A percentile compares a stretch with the other conserved stretches of the same genome.
Conservation (phyloP, 2,113 vertebrate species). For the Trematomus loennbergii region DNA sequence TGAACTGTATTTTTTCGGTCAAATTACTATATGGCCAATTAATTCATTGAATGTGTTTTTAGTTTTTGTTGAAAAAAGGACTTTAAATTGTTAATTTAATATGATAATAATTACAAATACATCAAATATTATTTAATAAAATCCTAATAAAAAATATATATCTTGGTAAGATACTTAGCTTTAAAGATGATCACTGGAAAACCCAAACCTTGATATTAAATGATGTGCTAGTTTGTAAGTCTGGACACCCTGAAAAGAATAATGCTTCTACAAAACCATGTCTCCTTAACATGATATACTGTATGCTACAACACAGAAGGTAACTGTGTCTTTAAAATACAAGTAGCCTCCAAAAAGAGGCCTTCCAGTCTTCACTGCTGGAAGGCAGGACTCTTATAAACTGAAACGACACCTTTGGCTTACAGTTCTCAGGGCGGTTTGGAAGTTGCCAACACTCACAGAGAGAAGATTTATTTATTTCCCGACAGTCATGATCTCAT, state of each 20-base stretch:
- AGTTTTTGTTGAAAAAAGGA: background rate
- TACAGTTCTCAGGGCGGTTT: background rate
- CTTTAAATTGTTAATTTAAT: too few species aligned
- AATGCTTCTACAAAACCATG: background rate
- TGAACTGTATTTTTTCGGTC: background rate
- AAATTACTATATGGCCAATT: background rate
- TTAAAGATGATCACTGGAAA: background rate
- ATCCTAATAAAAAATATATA: background rate
- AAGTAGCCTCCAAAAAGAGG: background rate
- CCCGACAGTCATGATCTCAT: constrained; percentile 8
- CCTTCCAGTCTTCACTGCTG: background rate
- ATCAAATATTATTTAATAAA: background rate
- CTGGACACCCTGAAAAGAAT: background rate
- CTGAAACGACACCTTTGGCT: constrained; percentile 2
- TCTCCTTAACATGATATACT: background rate
- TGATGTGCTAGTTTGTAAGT: background rate
- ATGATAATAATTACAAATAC: too few species aligned
- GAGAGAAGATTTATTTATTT: background rate
- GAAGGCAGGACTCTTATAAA: constrained; percentile 8
- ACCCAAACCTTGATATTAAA: background rate
- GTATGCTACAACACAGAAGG: background rate
- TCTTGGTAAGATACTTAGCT: background rate
- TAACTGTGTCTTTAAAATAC: background rate
- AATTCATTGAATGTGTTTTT: background rate
- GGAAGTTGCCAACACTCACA: constrained; percentile 1